A percentile compares a stretch with the other conserved stretches of the same genome.
phyloP scores from a whole-genome alignment of 2,888 invertebrate genomes.

The Anodontia alba region DNA sequence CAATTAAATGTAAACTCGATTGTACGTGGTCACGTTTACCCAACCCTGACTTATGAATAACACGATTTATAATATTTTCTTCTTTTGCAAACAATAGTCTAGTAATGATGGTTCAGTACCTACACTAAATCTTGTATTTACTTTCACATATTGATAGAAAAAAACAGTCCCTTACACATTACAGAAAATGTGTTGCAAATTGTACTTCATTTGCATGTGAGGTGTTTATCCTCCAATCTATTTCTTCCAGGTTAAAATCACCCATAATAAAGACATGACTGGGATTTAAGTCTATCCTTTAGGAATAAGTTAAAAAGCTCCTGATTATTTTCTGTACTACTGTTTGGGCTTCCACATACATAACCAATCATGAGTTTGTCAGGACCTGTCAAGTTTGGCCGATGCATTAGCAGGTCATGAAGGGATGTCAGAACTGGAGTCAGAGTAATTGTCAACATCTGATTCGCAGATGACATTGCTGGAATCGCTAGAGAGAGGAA shows the following conservation, averaged over 20 bases:
- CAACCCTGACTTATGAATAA: conserved; percentile 4
- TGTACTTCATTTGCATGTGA: neutral
- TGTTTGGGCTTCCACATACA: conserved; percentile 3
- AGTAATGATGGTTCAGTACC: neutral
- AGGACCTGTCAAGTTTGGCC: neutral
- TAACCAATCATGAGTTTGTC: neutral
- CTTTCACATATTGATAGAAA: conserved; percentile 6
- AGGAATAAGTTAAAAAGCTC: neutral
- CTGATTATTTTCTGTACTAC: neutral
- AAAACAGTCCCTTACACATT: conserved; percentile 8
- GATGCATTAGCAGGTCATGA: neutral
- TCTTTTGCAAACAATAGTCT: conserved; percentile 19
- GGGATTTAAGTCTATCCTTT: neutral
- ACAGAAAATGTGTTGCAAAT: neutral
- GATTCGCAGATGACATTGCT: no score
- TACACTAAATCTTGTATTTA: neutral
- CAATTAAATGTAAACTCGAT: neutral
- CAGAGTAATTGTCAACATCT: no score
- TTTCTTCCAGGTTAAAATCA: neutral
- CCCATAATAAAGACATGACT: neutral
- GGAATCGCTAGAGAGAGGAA: no score
- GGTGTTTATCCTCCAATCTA: neutral
- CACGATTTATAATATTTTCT: neutral
- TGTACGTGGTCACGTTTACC: conserved; percentile 34
- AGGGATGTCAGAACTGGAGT: no score